Base-by-base conservation (phyloP, 2,797 vertebrate species). In the Aphelocoma californica region DNA sequence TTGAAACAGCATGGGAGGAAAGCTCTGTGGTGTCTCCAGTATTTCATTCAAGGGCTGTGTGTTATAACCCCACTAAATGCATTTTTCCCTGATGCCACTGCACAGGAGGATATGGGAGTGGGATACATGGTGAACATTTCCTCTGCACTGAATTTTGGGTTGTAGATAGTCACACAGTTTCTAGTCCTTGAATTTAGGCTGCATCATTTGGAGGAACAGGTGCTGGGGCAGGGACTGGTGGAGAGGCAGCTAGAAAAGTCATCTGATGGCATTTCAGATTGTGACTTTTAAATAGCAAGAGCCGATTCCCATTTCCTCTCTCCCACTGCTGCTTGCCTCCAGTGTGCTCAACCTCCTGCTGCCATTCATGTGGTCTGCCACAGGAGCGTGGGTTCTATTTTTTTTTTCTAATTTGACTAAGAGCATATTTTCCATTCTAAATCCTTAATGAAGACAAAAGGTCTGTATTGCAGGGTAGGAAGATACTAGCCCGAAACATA, bases 371-470 rank as follows among this genome's bases (percentile, higher is more conserved):
- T 86, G 89, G 72, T 86, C 72, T 92, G 79, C 74, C 72, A 79
- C 78, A 73, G 88, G 53, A 90, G 56, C 14, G 93, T 95, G 93
- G 95, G 93, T 7, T 94, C 88, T 71, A 31, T 67, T 95, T 93
- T 78, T 93, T 78, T 93, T 81, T 79, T 67, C 65, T 92, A 29
- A 82, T 93, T 96, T 95, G 92, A 92, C 75, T 90, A 84, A 75
- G 69, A 88, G 60, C 90, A 44, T 90, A 90, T 96, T 96, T 95
- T 73, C 80, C 67, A 81, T 86, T 93, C 77, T 21, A 90, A 95
- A 93, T 79, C 90, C 66, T 92, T 95, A 92, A 91, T 86, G 82
- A 94, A 94, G 95, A 96, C 92, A 92, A 96, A 97, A 88, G 82
- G 82, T 45, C 70, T 95, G 54, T 90, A 88, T 88, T 92, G 56